A percentile compares a stretch with the other conserved stretches of the same genome.
Conservation (phyloP, 2,113 vertebrate species). For the Barnardius zonarius region DNA sequence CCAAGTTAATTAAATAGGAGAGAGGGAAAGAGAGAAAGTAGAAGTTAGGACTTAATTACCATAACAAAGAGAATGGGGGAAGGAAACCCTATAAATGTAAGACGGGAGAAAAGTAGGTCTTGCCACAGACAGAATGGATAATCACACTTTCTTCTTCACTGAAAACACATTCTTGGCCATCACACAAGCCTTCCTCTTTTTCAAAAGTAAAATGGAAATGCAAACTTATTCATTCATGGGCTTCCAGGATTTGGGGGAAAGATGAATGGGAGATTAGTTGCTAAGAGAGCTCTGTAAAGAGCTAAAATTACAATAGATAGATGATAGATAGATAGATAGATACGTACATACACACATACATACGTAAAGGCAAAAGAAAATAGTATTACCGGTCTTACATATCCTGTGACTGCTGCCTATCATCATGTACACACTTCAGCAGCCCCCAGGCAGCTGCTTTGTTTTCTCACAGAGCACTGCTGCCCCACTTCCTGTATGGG, state of each 20-base stretch:
- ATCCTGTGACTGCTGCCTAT: not conserved
- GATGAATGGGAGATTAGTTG: not conserved
- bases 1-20: not conserved
- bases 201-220: not conserved
- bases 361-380: not conserved
- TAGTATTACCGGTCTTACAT: not conserved
- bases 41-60: not conserved
- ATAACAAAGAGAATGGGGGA: not conserved
- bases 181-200: not conserved
- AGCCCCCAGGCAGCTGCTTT: not conserved
- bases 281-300: not conserved
- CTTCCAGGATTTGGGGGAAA: not conserved
- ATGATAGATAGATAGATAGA: no score
- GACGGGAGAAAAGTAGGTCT: not conserved
- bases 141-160: not conserved
- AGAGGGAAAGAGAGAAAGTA: not conserved
- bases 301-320: not conserved
- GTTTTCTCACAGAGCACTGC: not conserved
- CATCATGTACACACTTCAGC: not conserved
- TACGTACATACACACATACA: not conserved
- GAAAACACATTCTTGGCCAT: not conserved
- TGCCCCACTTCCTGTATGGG: not conserved
- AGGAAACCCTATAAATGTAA: not conserved
- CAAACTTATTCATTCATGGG: not conserved
- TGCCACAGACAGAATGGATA: not conserved